Evolutionary conservation across 2,113 vertebrate genomes (phyloP), one percentile per base, ranked within the genome.

Genomic region (Caracal caracal): DNA sequence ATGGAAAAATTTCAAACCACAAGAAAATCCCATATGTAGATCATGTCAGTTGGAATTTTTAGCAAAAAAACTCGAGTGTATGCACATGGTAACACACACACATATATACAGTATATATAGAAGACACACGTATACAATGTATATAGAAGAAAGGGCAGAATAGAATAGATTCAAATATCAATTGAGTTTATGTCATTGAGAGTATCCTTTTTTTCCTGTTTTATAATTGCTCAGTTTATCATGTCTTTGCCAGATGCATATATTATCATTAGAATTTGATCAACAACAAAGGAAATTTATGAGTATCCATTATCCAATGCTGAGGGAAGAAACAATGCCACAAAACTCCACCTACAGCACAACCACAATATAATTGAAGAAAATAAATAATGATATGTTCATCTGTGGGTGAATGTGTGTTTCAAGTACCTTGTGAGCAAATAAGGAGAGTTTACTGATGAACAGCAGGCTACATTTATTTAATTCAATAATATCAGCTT

Each of bases 331-430:
- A 91, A 90, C 28, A 43, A 30, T 81, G 43, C 24, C 71, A 81
- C 66, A 92, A 86, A 89, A 81, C 24, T 49, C 65, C 30, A 76
- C 30, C 63, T 87, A 73, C 28, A 65, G 43, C 78, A 73, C 65
- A 92, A 93, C 16, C 35, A 56, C 28, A 59, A 59, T 85, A 20
- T 51, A 85, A 78, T 4, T 43, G 71, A 95, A 91, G 90, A 92
- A 93, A 95, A 93, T 92, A 76, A 93, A 89, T 94, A 82, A 82
- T 87, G 33, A 40, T 81, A 47, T 73, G 15, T 87, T 78, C 16
- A 35, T 87, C 43, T 51, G 16, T 93, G 63, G 53, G 40, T 91
- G 56, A 70, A 70, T 82, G 56, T 92, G 37, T 70, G 49, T 89
- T 93, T 88, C 76, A 88, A 83, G 81, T n/a, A 40, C 30, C 51